Evolutionary conservation across 2,888 invertebrate genomes (phyloP).

Genomic region (Chironomus riparius): DNA sequence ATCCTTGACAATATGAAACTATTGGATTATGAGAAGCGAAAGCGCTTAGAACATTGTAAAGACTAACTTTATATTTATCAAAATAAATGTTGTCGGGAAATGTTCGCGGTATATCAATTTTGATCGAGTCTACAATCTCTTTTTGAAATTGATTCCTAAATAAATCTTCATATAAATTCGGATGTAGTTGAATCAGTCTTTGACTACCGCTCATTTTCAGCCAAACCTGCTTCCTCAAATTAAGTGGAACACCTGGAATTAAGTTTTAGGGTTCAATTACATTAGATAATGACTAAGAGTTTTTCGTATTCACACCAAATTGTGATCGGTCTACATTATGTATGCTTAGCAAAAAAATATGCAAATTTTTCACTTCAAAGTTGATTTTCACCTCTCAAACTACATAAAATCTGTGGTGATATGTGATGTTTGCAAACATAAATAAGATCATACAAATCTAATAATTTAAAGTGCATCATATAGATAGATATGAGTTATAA

Average conservation of each 20-base stretch:
- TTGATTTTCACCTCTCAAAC: too few species aligned
- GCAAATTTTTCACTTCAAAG: too few species aligned
- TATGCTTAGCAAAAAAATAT: too few species aligned
- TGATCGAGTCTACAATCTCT: conserved; percentile 65
- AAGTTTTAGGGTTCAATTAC: not conserved
- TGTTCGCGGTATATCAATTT: conserved; percentile 83
- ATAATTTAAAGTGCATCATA: too few species aligned
- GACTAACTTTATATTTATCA: conserved; percentile 57
- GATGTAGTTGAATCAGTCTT: conserved; percentile 51
- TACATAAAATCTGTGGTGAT: too few species aligned
- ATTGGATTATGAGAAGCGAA: conserved; percentile 80
- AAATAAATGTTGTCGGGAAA: conserved; percentile 95
- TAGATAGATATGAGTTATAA: too few species aligned
- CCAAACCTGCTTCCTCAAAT: conserved; percentile 64
- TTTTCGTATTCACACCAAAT: too few species aligned
- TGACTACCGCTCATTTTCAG: conserved; percentile 77
- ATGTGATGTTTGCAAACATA: too few species aligned
- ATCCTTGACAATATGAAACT: conserved; percentile 84
- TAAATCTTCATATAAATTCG: conserved; percentile 60
- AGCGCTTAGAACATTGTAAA: conserved; percentile 78
- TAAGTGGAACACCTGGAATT: conserved; percentile 35
- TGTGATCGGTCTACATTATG: too few species aligned
- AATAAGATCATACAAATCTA: too few species aligned
- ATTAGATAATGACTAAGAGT: not conserved
- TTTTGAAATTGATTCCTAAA: conserved; percentile 60